Base-by-base conservation (phyloP, 2,797 vertebrate genomes). In the Erpetoichthys calabaricus region DNA sequence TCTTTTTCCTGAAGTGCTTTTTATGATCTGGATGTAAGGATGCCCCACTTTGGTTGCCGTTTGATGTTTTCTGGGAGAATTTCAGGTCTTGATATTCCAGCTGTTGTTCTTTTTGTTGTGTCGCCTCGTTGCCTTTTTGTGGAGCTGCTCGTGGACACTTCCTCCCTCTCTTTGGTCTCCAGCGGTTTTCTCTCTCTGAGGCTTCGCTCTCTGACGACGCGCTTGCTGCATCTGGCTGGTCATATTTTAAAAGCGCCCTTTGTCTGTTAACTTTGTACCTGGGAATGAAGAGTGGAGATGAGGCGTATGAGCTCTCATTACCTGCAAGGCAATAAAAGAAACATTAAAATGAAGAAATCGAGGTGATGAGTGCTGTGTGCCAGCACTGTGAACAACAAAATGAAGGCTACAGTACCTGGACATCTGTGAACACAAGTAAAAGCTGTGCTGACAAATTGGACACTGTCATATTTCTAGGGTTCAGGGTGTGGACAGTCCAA, bases 271-370 rank as follows among this genome's bases (percentile, higher is more conserved):
- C 44, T 42, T 7, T 6, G 4, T 42, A 81, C 57, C 69, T 64
- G 4, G 82, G 80, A 61, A 85, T 57, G 54, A 86, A 86, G 46
- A 84, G 66, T 54, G 81, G 80, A 10, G 83, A 80, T 56, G 84
- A 86, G 55, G 74, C 69, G 60, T 78, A 65, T 3, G 75, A 79
- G 52, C 76, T 74, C 0, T 55, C 1, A 51, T 60, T 44, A 63
- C 66, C 80, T 82, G 68, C 5, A 51, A 49, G 47, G 47, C 7
- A 7, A 49, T 4, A 3, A 49, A 49, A 49, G 3, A 49, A 49
- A 3, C 47, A 7, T 3, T 49, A 49, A 49, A 3, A 49, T 49
- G n/a, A 7, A 49, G 47, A n/a, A 49, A 7, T 7, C 3, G n/a
- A 3, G 7, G n/a, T n/a, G 3, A 7, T 7, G 47, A n/a, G 47